Base-by-base conservation (phyloP, 64 coral and sea anemone species). In the Montipora efflorescens region DNA sequence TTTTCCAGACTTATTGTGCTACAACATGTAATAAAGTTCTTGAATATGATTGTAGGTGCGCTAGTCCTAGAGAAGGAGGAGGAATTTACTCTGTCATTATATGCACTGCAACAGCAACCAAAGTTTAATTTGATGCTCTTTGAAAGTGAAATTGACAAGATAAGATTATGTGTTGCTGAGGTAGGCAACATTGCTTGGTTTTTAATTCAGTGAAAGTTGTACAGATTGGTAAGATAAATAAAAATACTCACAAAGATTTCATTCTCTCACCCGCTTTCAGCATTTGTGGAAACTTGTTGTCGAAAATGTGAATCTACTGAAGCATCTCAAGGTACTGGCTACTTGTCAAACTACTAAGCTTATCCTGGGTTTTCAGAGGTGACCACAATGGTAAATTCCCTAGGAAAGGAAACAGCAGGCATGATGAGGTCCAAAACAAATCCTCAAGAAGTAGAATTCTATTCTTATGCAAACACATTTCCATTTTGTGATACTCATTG, bases 281-380 rank as follows among this genome's bases (percentile, higher is more conserved):
- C 97, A 98, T 93, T 78, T 98, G 5, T 98, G 97, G 97, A 94
- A 91, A 62, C 92, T 99, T 66, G 92, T 99, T 94, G 94, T 99
- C 5, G 95, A 96, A 46, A 89, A 99, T 52, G 97, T 85, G 6
- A 79, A 99, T 18, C 83, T 99, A 18, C 47, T 99, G 13, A 95
- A 94, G 70, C 97, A 99, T 91, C 73, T 99, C 1, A 88, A 94
- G 92, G 95, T 97, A 87, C 15, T 46, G 53, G 61, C 13, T 11
- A 64, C 14, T 64, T 12, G 13, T 64, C 61, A 64, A 64, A 61
- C 19, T 57, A 3, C 4, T 15, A 43, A n/a, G 44, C 47, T 1
- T 50, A 79, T 76, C 7, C 53, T 36, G 36, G 36, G 36, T 36
- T 36, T 36, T 36, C 36, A 0, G 0, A 36, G 36, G 36, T 36